Conservation (phyloP, 2,113 vertebrate species). For the Echinops telfairi region DNA sequence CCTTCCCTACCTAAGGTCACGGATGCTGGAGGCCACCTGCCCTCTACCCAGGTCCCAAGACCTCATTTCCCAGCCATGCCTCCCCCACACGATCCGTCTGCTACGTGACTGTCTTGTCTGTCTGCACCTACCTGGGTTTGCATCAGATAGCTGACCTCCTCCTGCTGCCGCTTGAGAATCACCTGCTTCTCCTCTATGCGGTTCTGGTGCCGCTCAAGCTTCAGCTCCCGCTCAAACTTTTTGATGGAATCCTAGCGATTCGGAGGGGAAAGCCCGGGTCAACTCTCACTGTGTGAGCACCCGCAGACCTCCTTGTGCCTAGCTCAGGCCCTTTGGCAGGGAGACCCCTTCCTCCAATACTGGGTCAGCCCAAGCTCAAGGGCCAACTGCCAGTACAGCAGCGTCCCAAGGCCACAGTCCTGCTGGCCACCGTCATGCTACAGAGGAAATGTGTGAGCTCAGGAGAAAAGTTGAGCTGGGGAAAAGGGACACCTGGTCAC, state of each 20-base stretch:
- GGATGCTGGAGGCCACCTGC: neutral
- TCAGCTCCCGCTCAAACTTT: constrained; percentile 69
- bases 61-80: too few species aligned
- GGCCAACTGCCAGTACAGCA: neutral
- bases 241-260: constrained; percentile 70
- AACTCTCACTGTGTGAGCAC: fast-evolving
- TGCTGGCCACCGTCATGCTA: neutral
- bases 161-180: constrained; percentile 74
- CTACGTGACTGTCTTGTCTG: neutral
- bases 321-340: neutral
- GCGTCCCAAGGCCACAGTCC: neutral
- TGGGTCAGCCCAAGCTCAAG: neutral
- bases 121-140: constrained; percentile 50
- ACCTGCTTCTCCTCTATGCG: constrained; percentile 79
- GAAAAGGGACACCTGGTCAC: too few species aligned
- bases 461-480: neutral
- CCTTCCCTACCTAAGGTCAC: neutral
- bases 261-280: neutral
- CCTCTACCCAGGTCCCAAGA: neutral
- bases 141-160: constrained; percentile 62
- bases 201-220: neutral
- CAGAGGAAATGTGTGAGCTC: neutral
- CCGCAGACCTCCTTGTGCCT: neutral
- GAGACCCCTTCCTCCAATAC: fast-evolving
- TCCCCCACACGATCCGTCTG: neutral